A percentile compares a stretch with the other conserved stretches of the same genome.
Evolutionary conservation across 64 coral and sea anemone species (phyloP).

Genomic region (Porites lutea): DNA sequence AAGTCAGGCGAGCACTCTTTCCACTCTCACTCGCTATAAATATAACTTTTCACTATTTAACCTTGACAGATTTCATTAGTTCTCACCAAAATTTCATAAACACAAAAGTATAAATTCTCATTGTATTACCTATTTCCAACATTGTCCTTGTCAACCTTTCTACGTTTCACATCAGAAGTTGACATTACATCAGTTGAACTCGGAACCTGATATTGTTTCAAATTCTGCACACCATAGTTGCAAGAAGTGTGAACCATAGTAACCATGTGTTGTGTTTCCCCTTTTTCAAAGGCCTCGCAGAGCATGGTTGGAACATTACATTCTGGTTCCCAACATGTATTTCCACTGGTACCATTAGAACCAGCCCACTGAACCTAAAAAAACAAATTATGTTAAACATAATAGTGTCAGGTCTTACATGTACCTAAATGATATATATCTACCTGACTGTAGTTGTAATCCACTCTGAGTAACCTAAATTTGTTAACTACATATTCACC

Average conservation of each 20-base stretch:
- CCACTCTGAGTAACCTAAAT: too few relatives aligned
- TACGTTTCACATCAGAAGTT: not conserved
- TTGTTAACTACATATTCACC: too few relatives aligned
- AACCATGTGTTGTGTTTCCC: slow-evolving; percentile 9
- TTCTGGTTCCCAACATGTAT: not conserved
- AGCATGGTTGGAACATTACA: slow-evolving; percentile 7
- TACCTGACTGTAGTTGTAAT: not conserved
- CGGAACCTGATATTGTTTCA: slow-evolving; percentile 6
- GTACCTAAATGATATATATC: not conserved
- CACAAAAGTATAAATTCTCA: not conserved
- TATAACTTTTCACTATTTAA: not conserved
- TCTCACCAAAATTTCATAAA: not conserved
- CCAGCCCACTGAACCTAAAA: not conserved
- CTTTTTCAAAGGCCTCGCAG: slow-evolving; percentile 10
- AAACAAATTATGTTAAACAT: not conserved
- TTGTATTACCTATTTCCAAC: not conserved
- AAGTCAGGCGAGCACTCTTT: not conserved
- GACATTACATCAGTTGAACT: not conserved
- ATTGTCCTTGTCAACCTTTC: slow-evolving; percentile 10
- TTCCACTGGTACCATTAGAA: not conserved
- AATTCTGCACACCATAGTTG: slow-evolving; percentile 3
- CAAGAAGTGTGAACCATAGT: slow-evolving; percentile 1
- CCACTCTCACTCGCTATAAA: not conserved
- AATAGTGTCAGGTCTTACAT: not conserved
- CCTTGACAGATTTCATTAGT: not conserved